Conservation (phyloP, 2,888 invertebrate species). For the Eupithecia dodoneata region DNA sequence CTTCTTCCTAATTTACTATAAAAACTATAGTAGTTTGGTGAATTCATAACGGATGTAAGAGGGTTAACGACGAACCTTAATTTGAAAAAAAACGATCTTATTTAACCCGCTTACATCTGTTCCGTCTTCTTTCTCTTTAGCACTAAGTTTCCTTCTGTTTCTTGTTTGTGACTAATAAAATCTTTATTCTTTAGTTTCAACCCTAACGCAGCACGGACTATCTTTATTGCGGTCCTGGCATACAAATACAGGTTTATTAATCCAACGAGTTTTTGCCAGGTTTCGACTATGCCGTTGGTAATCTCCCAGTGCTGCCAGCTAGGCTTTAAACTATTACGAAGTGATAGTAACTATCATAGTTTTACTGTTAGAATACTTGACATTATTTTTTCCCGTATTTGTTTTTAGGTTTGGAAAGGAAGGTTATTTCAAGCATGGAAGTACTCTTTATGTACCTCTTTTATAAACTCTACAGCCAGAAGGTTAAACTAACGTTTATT, state of each 20-base stretch:
- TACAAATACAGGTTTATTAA: slow-evolving; percentile 50
- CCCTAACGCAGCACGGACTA: slow-evolving; percentile 31
- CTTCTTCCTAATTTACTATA: too few relatives aligned
- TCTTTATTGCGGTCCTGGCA: slow-evolving; percentile 39
- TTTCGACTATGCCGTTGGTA: slow-evolving; percentile 49
- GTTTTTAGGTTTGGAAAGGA: neutral
- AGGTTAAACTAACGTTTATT: neutral
- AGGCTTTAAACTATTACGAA: neutral
- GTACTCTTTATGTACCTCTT: neutral
- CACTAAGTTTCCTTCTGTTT: neutral
- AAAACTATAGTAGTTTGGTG: too few relatives aligned
- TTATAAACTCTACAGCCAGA: neutral
- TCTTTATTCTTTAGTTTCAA: slow-evolving; percentile 6
- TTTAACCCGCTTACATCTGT: too few relatives aligned
- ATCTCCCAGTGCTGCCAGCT: slow-evolving; percentile 53
- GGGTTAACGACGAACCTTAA: too few relatives aligned
- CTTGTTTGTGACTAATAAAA: neutral
- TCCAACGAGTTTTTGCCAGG: slow-evolving; percentile 47
- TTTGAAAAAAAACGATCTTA: too few relatives aligned
- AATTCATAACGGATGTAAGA: too few relatives aligned
- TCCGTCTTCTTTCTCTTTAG: neutral
- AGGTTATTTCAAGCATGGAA: neutral
- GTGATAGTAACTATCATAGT: neutral
- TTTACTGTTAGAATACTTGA: neutral
- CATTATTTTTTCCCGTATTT: neutral